Base-by-base conservation (phyloP, 2,888 invertebrate genomes). In the Drosophila niveifrons region DNA sequence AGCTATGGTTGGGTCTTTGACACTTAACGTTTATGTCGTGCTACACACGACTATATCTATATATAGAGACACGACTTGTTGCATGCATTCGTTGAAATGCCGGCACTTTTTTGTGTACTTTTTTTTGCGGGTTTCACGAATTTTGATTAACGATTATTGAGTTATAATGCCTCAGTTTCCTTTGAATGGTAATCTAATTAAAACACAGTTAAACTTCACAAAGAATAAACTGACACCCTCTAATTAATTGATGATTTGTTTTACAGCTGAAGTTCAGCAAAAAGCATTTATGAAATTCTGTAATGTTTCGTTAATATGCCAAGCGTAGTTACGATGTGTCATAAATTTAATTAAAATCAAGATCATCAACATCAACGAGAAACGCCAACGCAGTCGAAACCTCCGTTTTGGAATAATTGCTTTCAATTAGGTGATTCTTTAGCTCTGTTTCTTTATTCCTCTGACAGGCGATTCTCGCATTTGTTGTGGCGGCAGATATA, bases 1-100 rank as follows among this genome's bases (percentile, higher is more conserved):
- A 74, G 77, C 82, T 74, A 73, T 76, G 73, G 64, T 78, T 80
- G 85, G 88, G 89, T 85, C 86, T 86, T 88, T 86, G 86, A 89
- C 86, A 89, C 88, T 75, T 70, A 70, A 53, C 72, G 55, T 72
- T 36, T 39, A 43, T 59, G 44, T 50, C 47, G 47, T 10, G 11
- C 50, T 34, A 43, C 47, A 53, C 36, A 46, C 18, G 29, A 63
- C 56, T 52, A 62, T 59, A 58, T 53, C 48, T 67, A 67, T 69
- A 73, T 70, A 71, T 66, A 72, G 46, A 56, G n/a, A 44, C 34
- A 43, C 58, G 34, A 53, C 64, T 66, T 82, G 82, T 71, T 78
- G 81, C 63, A 83, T 87, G 73, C 78, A 64, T 52, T 77, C 52
- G 15, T 34, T 44, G 18, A 43, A 66, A 18, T 78, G 77, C 69